These are phyloP conservation scores for Enteromius trimaculatus DNA, from an alignment of 2,797 vertebrate genomes.

Conservation along the genomic window DNA sequence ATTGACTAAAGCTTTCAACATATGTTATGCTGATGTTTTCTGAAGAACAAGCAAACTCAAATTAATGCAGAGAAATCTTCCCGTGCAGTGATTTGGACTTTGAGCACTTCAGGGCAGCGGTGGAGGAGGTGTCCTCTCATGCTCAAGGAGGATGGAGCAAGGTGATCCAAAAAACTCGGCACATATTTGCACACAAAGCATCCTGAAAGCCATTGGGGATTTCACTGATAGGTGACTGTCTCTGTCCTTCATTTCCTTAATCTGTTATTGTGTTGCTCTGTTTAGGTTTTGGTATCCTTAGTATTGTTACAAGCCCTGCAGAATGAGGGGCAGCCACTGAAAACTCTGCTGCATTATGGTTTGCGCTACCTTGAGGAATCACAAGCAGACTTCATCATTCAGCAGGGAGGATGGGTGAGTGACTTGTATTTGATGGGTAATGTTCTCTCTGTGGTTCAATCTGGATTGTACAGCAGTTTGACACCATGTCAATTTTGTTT, in stretches of 20 bases:
- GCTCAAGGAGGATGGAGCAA: constrained; percentile 88
- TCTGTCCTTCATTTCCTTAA: not conserved
- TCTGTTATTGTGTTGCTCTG: not conserved
- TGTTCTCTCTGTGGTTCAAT: not conserved
- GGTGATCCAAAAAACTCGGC: constrained; percentile 72
- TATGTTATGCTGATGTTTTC: not conserved
- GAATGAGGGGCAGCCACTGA: constrained; percentile 78
- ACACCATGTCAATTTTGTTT: not conserved
- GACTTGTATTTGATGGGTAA: not conserved
- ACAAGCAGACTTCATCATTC: constrained; percentile 84
- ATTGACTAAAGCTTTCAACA: constrained; percentile 16
- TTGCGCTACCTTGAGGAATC: constrained; percentile 86
- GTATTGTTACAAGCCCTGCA: constrained; percentile 86
- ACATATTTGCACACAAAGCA: not conserved
- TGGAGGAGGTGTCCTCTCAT: constrained; percentile 76
- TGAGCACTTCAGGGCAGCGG: constrained; percentile 80
- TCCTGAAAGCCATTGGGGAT: too few relatives aligned
- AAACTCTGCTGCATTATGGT: constrained; percentile 80
- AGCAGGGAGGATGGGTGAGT: constrained; percentile 97
- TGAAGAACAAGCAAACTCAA: not conserved
- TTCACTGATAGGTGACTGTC: not conserved
- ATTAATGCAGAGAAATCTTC: not conserved
- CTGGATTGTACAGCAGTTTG: not conserved
- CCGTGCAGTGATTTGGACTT: constrained; percentile 87
- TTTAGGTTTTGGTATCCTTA: constrained; percentile 88